A percentile compares a stretch with the other conserved stretches of the same genome.
Conservation (phyloP, 2,888 invertebrate genomes). For the Epirrita christyi region DNA sequence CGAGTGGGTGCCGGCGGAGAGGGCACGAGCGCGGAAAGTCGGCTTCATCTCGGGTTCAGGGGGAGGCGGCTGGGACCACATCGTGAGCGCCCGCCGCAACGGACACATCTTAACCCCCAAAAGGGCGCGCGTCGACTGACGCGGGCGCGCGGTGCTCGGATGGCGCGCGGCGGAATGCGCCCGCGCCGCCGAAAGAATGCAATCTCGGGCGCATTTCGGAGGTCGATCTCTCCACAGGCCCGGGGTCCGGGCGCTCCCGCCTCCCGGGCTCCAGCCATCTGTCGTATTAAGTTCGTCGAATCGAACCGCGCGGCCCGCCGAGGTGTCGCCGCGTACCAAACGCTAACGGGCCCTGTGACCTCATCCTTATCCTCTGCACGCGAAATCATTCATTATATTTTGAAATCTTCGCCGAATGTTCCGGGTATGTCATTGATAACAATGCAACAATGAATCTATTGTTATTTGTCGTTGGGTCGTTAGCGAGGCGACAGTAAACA, state of each 20-base stretch:
- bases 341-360: slow-evolving; percentile 72
- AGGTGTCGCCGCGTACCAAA: slow-evolving; percentile 64
- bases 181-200: slow-evolving; percentile 85
- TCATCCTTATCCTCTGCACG: slow-evolving; percentile 65
- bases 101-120: slow-evolving; percentile 85
- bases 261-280: slow-evolving; percentile 79
- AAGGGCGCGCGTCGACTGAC: slow-evolving; percentile 84
- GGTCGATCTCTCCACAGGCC: slow-evolving; percentile 82
- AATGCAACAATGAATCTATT: slow-evolving; percentile 42
- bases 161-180: slow-evolving; percentile 83
- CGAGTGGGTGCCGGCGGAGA: slow-evolving; percentile 60
- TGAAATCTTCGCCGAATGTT: slow-evolving; percentile 36
- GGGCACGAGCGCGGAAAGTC: slow-evolving; percentile 66
- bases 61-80: slow-evolving; percentile 82
- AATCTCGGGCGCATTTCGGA: slow-evolving; percentile 85
- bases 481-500: slow-evolving; percentile 54
- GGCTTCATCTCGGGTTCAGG: slow-evolving; percentile 64
- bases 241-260: slow-evolving; percentile 74
- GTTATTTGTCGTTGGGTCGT: slow-evolving; percentile 29
- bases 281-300: slow-evolving; percentile 85
- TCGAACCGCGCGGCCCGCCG: slow-evolving; percentile 73
- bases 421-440: slow-evolving; percentile 30
- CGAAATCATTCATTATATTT: slow-evolving; percentile 62
- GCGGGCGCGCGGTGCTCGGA: slow-evolving; percentile 78
- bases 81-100: slow-evolving; percentile 80